Evolutionary conservation across 2,888 invertebrate species (phyloP).

Genomic region (Selenia dentaria): DNA sequence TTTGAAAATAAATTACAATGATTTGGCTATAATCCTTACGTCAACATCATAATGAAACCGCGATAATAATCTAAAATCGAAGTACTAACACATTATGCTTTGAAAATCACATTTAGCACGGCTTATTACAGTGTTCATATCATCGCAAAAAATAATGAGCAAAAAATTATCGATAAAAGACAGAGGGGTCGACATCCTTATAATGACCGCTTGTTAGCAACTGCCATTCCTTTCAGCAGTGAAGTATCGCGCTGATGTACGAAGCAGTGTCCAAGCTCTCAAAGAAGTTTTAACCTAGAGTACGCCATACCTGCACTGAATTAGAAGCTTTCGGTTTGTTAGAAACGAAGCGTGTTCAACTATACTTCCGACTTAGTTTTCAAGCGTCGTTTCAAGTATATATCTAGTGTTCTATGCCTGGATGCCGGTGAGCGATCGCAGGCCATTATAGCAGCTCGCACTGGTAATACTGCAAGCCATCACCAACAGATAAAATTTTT

Average conservation of each 20-base stretch:
- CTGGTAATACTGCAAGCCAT: too few species aligned
- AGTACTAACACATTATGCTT: conserved; percentile 21
- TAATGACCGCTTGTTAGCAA: conserved; percentile 78
- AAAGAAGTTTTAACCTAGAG: too few species aligned
- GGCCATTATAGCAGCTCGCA: too few species aligned
- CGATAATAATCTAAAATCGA: conserved; percentile 20
- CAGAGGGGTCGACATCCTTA: conserved; percentile 67
- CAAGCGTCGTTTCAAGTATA: too few species aligned
- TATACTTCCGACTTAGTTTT: too few species aligned
- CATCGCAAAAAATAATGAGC: conserved; percentile 47
- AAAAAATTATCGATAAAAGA: conserved; percentile 66
- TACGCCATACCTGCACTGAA: too few species aligned
- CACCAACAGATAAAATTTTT: too few species aligned
- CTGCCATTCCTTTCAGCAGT: conserved; percentile 68
- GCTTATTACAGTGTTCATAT: conserved; percentile 34
- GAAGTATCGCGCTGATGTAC: conserved; percentile 36
- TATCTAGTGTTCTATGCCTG: too few species aligned
- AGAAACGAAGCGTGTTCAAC: too few species aligned
- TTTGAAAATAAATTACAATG: conserved; percentile 12
- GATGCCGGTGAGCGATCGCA: too few species aligned
- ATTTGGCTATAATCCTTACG: conserved; percentile 14
- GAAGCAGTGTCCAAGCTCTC: conserved; percentile 11
- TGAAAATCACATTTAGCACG: conserved; percentile 24
- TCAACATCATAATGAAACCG: conserved; percentile 18
- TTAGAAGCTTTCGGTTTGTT: too few species aligned